A percentile compares a stretch with the other conserved stretches of the same genome.
phyloP scores from a whole-genome alignment of 2,888 invertebrate genomes.

The Notocelia uddmanniana region DNA sequence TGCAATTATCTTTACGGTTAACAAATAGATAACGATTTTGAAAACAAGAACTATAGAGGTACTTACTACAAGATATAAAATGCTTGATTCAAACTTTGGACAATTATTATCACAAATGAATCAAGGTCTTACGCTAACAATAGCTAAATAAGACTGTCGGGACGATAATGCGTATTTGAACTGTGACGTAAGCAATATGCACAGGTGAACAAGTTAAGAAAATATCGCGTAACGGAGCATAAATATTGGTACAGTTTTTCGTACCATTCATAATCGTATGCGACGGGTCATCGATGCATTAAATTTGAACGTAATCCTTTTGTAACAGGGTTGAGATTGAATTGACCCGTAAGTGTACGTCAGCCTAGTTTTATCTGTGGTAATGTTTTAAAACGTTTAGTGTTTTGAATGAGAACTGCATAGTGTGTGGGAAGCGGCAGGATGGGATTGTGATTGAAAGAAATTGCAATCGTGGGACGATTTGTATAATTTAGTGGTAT shows the following conservation, averaged over 20 bases:
- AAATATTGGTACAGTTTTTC: constrained; percentile 44
- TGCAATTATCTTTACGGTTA: too few relatives aligned
- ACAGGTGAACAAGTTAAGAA: constrained; percentile 37
- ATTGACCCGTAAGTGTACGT: neutral
- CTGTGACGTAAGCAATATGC: constrained; percentile 40
- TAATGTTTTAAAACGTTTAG: constrained; percentile 27
- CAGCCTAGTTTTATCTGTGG: neutral
- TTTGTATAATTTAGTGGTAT: constrained; percentile 31
- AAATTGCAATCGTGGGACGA: constrained; percentile 29
- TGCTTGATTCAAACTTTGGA: too few relatives aligned
- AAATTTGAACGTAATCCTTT: constrained; percentile 4
- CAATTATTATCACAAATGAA: constrained; percentile 1
- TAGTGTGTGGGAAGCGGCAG: constrained; percentile 42
- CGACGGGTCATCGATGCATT: constrained; percentile 1
- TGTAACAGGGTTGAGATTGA: constrained; percentile 8
- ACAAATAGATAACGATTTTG: too few relatives aligned
- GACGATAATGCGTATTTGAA: constrained; percentile 30
- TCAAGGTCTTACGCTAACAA: constrained; percentile 27
- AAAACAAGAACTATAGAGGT: too few relatives aligned
- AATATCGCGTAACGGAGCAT: constrained; percentile 33
- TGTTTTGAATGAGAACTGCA: constrained; percentile 40
- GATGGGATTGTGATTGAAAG: constrained; percentile 35
- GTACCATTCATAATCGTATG: constrained; percentile 11
- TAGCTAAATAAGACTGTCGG: constrained; percentile 5
- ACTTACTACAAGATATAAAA: too few relatives aligned